Percentiles rank a stretch among this genome's conserved stretches.
Evolutionary conservation across 2,888 invertebrate genomes (phyloP).

Genomic region (Hypomecis atomaria): DNA sequence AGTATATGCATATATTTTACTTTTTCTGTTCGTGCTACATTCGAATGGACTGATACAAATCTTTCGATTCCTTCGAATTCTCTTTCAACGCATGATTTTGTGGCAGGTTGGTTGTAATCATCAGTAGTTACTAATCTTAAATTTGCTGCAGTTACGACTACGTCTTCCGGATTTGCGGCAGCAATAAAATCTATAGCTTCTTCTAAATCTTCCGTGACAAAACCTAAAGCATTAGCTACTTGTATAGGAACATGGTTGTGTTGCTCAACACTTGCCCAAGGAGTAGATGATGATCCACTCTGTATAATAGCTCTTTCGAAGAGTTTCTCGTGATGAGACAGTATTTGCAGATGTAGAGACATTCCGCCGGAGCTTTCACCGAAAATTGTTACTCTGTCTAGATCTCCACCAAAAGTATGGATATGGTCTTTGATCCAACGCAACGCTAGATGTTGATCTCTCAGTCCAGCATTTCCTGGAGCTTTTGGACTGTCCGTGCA

Average conservation of each 20-base stretch:
- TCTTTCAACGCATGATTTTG: slow-evolving; percentile 39
- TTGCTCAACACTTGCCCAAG: slow-evolving; percentile 31
- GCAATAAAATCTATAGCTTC: slow-evolving; percentile 32
- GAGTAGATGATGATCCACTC: slow-evolving; percentile 36
- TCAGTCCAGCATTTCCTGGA: slow-evolving; percentile 54
- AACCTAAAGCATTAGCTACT: slow-evolving; percentile 33
- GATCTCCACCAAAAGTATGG: slow-evolving; percentile 49
- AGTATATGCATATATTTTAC: slow-evolving; percentile 30
- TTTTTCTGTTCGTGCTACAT: slow-evolving; percentile 37
- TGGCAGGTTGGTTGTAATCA: slow-evolving; percentile 31
- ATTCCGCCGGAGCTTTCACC: slow-evolving; percentile 46
- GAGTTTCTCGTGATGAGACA: slow-evolving; percentile 44
- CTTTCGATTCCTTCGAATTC: slow-evolving; percentile 31
- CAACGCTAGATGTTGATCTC: slow-evolving; percentile 48
- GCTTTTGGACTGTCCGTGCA: slow-evolving; percentile 45
- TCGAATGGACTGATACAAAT: slow-evolving; percentile 35
- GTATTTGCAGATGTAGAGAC: slow-evolving; percentile 45
- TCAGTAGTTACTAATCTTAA: slow-evolving; percentile 14
- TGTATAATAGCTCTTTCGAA: slow-evolving; percentile 47
- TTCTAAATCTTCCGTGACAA: slow-evolving; percentile 31
- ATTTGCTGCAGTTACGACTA: slow-evolving; percentile 18
- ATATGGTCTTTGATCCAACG: slow-evolving; percentile 52
- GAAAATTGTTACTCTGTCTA: slow-evolving; percentile 31
- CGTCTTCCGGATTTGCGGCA: slow-evolving; percentile 33
- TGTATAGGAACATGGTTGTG: slow-evolving; percentile 31